These are phyloP conservation scores for Valencia hispanica DNA, from an alignment of 2,797 vertebrate genomes.

Conservation along the genomic window DNA sequence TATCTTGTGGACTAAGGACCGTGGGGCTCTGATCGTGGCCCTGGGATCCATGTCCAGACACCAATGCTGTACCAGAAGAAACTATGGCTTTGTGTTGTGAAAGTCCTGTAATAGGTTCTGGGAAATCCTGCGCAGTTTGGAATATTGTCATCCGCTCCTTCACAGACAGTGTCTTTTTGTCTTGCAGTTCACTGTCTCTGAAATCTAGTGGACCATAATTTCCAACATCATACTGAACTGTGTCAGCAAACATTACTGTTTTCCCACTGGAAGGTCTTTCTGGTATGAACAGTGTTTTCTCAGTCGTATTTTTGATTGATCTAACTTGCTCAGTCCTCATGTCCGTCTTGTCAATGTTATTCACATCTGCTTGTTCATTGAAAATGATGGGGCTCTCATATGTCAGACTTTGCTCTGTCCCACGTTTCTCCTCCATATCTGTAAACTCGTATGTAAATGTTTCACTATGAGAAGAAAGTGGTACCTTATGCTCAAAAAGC, in stretches of 20 bases:
- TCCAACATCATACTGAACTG: conserved; percentile 16
- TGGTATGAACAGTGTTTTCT: conserved; percentile 36
- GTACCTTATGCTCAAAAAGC: conserved; percentile 92
- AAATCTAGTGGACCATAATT: conserved; percentile 8
- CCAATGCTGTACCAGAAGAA: conserved; percentile 27
- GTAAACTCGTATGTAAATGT: conserved; percentile 47
- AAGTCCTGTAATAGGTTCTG: conserved; percentile 85
- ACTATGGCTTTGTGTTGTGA: conserved; percentile 84
- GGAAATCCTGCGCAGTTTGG: conserved; percentile 89
- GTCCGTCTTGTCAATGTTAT: conserved; percentile 12
- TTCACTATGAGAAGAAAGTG: conserved; percentile 40
- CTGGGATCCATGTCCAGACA: conserved; percentile 46
- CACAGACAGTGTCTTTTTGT: conserved; percentile 89
- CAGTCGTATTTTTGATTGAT: conserved; percentile 23
- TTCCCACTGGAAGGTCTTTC: conserved; percentile 38
- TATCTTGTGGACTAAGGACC: conserved; percentile 20
- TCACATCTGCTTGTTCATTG: conserved; percentile 19
- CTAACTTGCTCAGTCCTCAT: conserved; percentile 11
- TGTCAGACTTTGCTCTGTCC: conserved; percentile 16
- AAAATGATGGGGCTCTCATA: conserved; percentile 17
- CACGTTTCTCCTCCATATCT: conserved; percentile 29
- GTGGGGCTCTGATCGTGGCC: conserved; percentile 8
- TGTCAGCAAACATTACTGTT: conserved; percentile 47
- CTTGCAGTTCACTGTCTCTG: conserved; percentile 15
- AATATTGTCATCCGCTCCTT: conserved; percentile 95